Base-by-base conservation (phyloP, 2,113 vertebrate genomes). In the Chaenocephalus aceratus region DNA sequence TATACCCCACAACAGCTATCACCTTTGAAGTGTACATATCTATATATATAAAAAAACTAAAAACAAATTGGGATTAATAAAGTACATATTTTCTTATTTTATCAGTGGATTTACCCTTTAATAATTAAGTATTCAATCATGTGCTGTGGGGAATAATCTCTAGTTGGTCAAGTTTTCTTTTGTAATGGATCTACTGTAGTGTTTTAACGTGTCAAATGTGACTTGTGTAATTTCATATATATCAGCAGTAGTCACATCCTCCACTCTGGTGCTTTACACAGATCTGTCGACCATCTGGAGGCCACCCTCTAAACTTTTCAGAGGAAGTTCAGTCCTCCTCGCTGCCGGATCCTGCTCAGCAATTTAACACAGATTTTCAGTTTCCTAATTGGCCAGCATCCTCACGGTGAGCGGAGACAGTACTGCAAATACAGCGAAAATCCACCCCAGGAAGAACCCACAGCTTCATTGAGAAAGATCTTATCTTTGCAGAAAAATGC, bases 371-470 rank as follows among this genome's bases (percentile, higher is more conserved):
- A 86, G 67, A 91, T 91, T 92, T 84, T 10, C 73, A 80, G 65
- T 67, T 81, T 89, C 36, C 88, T 92, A 92, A 93, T 91, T 93
- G 89, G 88, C 87, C 73, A 45, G 72, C 76, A 76, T 87, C 77
- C 84, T 86, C 21, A 62, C 34, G 14, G 84, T 74, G 82, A 87
- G 59, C 72, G 57, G 59, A 88, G 88, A 91, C 88, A 89, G 86
- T 82, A 86, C 52, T 93, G 92, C 91, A 76, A 85, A 88, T 86
- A 48, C 89, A 86, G 89, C 84, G 49, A 73, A 91, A 91, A 86
- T 76, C n/a, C 21, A 34, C 85, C 84, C 77, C 79, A 68, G 65
- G 52, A 88, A 80, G 69, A 67, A 75, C 67, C 36, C 57, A 53
- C 59, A 26, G 77, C 80, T 63, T 86, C 65, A 63, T 51, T 48